phyloP scores from a whole-genome alignment of 1,140 invertebrate species.

The Chrysoperla carnea region DNA sequence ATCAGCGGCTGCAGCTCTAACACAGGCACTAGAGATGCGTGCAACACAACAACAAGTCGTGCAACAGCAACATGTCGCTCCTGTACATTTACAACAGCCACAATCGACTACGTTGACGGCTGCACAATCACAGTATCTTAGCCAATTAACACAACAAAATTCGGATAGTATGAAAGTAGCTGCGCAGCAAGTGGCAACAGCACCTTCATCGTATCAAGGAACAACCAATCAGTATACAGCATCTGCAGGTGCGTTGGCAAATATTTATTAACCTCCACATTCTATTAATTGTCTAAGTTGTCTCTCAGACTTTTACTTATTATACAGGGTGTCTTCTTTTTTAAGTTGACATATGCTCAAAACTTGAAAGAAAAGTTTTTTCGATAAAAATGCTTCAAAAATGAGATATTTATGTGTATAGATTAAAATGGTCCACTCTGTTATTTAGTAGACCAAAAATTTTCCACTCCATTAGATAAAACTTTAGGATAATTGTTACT shows the following conservation, averaged over 20 bases:
- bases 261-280: slow-evolving; percentile 2
- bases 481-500: too few relatives aligned
- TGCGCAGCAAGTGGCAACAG: slow-evolving; percentile 20
- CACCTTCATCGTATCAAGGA: slow-evolving; percentile 1
- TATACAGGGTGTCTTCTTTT: too few relatives aligned
- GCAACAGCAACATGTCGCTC: neutral
- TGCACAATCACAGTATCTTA: slow-evolving; percentile 51
- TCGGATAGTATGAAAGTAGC: slow-evolving; percentile 41
- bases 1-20: neutral
- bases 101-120: slow-evolving; percentile 29
- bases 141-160: slow-evolving; percentile 46
- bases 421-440: too few relatives aligned
- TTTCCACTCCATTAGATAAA: too few relatives aligned
- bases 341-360: too few relatives aligned
- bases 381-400: too few relatives aligned
- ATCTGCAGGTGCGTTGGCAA: slow-evolving; percentile 15
- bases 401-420: too few relatives aligned
- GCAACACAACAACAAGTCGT: neutral
- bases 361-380: too few relatives aligned
- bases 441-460: too few relatives aligned
- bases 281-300: too few relatives aligned
- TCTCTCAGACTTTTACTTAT: too few relatives aligned
- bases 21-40: neutral
- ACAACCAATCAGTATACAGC: neutral
- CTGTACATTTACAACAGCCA: neutral